Conservation (phyloP, 2,797 vertebrate genomes). For the Characodon lateralis region DNA sequence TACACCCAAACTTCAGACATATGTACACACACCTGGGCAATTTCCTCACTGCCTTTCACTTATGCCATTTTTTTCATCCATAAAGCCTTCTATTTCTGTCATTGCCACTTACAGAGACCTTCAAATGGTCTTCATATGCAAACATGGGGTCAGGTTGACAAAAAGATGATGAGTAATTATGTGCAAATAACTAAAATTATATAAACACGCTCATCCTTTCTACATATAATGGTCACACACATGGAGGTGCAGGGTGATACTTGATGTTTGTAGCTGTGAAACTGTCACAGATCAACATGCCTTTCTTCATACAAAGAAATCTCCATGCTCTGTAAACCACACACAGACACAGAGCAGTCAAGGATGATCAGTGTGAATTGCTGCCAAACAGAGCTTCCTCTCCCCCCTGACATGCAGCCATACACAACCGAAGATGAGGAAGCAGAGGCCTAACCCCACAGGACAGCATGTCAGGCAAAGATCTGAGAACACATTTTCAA, state of each 20-base stretch:
- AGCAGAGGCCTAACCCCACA: slow-evolving; percentile 54
- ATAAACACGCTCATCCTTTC: slow-evolving; percentile 5
- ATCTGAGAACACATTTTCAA: slow-evolving; percentile 85
- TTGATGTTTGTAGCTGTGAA: slow-evolving; percentile 27
- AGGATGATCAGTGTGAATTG: slow-evolving; percentile 67
- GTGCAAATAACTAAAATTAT: not conserved
- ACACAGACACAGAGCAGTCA: slow-evolving; percentile 48
- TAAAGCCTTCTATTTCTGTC: slow-evolving; percentile 4
- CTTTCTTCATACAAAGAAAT: slow-evolving; percentile 40
- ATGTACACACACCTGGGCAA: slow-evolving; percentile 33
- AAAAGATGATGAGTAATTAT: slow-evolving; percentile 9
- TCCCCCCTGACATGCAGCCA: slow-evolving; percentile 41
- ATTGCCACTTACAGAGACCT: not conserved
- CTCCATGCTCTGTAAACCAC: slow-evolving; percentile 37
- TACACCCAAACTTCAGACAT: slow-evolving; percentile 47
- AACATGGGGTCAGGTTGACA: not conserved
- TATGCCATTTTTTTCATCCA: slow-evolving; percentile 5
- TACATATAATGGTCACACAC: slow-evolving; percentile 13
- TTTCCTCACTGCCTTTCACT: slow-evolving; percentile 13
- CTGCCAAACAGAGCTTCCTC: slow-evolving; percentile 58
- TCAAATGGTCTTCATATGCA: not conserved
- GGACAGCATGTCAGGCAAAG: slow-evolving; percentile 79
- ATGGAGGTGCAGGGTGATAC: slow-evolving; percentile 20
- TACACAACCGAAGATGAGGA: slow-evolving; percentile 36
- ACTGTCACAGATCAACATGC: slow-evolving; percentile 36